phyloP scores from a whole-genome alignment of 2,888 invertebrate genomes.

The Apoda limacodes region DNA sequence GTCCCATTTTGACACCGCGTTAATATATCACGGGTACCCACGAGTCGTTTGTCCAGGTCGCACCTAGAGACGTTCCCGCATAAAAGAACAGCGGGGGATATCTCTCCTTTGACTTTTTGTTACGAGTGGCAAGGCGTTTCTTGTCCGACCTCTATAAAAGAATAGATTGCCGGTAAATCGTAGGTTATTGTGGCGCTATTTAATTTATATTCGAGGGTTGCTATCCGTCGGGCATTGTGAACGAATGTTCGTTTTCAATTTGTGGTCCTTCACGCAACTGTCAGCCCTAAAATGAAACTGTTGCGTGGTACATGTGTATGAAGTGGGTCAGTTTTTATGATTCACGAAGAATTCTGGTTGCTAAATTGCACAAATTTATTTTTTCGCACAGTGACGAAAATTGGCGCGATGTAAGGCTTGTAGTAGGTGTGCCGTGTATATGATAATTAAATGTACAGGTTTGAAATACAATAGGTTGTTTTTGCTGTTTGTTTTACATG shows the following conservation, averaged over 20 bases:
- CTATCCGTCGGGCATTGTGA: conserved; percentile 39
- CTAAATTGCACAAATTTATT: conserved; percentile 27
- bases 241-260: conserved; percentile 54
- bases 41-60: conserved; percentile 59
- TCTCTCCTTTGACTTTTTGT: conserved; percentile 61
- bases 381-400: conserved; percentile 27
- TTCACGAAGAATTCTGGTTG: conserved; percentile 30
- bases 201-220: conserved; percentile 53
- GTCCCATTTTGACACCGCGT: conserved; percentile 47
- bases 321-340: conserved; percentile 50
- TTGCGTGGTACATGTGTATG: conserved; percentile 41
- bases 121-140: conserved; percentile 62
- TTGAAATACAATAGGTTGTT: no score
- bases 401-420: conserved; percentile 9
- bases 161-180: conserved; percentile 68
- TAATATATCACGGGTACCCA: conserved; percentile 58
- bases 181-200: conserved; percentile 58
- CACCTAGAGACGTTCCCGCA: conserved; percentile 41
- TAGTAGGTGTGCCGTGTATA: background rate
- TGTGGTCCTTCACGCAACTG: conserved; percentile 51
- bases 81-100: conserved; percentile 64
- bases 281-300: conserved; percentile 28
- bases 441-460: no score
- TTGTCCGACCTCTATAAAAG: conserved; percentile 52
- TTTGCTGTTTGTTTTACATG: no score